Conservation (phyloP, 2,113 vertebrate genomes). For the Neomonachus schauinslandi region DNA sequence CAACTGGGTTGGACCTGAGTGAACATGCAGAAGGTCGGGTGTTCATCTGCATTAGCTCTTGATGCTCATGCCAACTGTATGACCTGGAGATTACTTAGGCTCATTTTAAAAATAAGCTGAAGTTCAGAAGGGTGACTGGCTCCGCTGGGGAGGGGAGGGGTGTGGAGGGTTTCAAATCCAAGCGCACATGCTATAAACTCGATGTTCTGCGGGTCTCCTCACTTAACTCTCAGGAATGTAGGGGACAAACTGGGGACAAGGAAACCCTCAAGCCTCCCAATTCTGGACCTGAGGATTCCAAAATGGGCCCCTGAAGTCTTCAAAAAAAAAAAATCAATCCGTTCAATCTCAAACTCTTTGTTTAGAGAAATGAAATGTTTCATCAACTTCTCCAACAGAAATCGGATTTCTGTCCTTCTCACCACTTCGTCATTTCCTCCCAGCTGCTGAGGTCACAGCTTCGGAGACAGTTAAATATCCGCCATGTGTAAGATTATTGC, state of each 20-base stretch:
- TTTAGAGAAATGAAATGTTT: slow-evolving; percentile 61
- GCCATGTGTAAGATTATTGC: slow-evolving; percentile 40
- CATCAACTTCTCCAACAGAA: slow-evolving; percentile 30
- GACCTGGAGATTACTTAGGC: too few species aligned
- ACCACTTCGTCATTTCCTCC: slow-evolving; percentile 55
- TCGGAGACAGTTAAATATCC: slow-evolving; percentile 2
- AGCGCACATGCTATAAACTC: background rate
- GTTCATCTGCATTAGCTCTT: background rate
- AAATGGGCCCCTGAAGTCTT: background rate
- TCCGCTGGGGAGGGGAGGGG: accelerated
- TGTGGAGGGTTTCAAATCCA: background rate
- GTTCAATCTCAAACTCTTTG: background rate
- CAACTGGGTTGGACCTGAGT: too few species aligned
- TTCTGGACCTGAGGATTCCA: background rate
- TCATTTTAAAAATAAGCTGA: background rate
- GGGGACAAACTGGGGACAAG: background rate
- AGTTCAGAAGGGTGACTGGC: background rate
- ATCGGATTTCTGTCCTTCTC: slow-evolving; percentile 15
- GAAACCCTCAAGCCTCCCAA: background rate
- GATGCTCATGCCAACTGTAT: accelerated
- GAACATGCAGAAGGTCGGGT: accelerated
- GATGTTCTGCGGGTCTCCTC: background rate
- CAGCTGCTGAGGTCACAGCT: slow-evolving; percentile 31
- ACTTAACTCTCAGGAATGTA: background rate
- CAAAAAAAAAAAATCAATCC: background rate